Evolutionary conservation across 2,797 vertebrate genomes (phyloP), one percentile per base, ranked within the genome.

Genomic region (Muraenolepis orangiensis): DNA sequence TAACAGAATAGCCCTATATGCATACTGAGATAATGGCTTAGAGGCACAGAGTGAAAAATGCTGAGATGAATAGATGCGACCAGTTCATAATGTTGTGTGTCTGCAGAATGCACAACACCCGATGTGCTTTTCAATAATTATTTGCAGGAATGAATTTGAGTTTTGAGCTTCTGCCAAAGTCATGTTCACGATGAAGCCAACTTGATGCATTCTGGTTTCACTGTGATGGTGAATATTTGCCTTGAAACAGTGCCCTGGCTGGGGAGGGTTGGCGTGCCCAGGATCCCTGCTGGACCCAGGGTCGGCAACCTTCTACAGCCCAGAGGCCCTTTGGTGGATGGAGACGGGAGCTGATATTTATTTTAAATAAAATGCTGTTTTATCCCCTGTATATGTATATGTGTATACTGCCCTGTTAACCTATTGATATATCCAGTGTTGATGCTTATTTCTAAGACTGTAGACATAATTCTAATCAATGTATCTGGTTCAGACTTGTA

Each of bases 11-110:
- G 4, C 20, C n/a, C n/a, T n/a, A n/a, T 16, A 16, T 74, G 42
- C 72, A 70, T 69, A 57, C 68, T 46, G 20, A 77, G 76, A 77
- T 20, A 10, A 73, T 61, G 70, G 72, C 69, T 16, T 38, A 40
- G 66, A 42, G 72, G 36, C 34, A 69, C 23, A 32, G 68, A 31
- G 42, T 32, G 10, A 72, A 18, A 30, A 31, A 29, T 64, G 57
- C 8, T 26, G n/a, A 26, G 57, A 64, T 64, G 57, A 64, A 26
- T 64, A 64, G 57, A 64, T 64, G 11, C 29, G 14, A 7, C 30
- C 16, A 14, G 13, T 31, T 18, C 36, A 40, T 20, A 46, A 13
- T 57, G 69, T 36, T 40, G 64, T 75, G 74, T 74, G 57, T 66
- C 66, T 67, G 28, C 66, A 6, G 13, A 67, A 67, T 67, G n/a